Percentiles rank a stretch among this genome's conserved stretches.
These are phyloP conservation scores for Drosophila mayri DNA, from an alignment of 1,140 invertebrate species.

Conservation along the genomic window DNA sequence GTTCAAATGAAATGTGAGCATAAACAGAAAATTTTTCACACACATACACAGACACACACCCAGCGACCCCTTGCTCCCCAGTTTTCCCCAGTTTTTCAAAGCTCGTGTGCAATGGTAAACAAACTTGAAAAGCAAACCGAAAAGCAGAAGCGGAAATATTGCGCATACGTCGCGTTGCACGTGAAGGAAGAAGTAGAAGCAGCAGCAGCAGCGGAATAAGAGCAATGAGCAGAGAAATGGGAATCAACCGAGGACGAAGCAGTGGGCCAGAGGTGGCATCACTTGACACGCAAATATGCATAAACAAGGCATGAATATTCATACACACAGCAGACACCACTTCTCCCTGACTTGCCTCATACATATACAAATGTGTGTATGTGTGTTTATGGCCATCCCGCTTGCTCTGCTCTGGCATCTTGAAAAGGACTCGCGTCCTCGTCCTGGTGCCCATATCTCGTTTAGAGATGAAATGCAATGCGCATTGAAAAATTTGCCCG, in stretches of 20 bases:
- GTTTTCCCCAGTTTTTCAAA: conserved; percentile 15
- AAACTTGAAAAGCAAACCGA: conserved; percentile 70
- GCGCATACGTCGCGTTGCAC: conserved; percentile 67
- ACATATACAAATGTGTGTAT: neutral
- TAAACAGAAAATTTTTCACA: conserved; percentile 81
- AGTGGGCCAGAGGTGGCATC: conserved; percentile 42
- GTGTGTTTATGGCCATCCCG: conserved; percentile 3
- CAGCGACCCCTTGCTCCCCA: neutral
- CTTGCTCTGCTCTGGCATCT: conserved; percentile 25
- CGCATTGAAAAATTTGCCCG: conserved; percentile 74
- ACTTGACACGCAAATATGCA: conserved; percentile 84
- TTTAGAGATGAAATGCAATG: conserved; percentile 84
- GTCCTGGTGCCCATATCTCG: conserved; percentile 66
- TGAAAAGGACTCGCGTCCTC: conserved; percentile 67
- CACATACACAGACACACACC: conserved; percentile 51
- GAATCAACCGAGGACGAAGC: conserved; percentile 29
- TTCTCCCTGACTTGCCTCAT: conserved; percentile 17
- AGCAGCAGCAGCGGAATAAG: conserved; percentile 26
- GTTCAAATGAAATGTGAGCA: conserved; percentile 81
- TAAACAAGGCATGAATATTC: conserved; percentile 84
- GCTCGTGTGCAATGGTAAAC: conserved; percentile 60
- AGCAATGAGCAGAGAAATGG: conserved; percentile 42
- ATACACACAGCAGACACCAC: conserved; percentile 59
- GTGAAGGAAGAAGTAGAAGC: conserved; percentile 13
- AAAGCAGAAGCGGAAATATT: conserved; percentile 59